phyloP scores from a whole-genome alignment of 2,888 invertebrate species.

The Aelia acuminata region DNA sequence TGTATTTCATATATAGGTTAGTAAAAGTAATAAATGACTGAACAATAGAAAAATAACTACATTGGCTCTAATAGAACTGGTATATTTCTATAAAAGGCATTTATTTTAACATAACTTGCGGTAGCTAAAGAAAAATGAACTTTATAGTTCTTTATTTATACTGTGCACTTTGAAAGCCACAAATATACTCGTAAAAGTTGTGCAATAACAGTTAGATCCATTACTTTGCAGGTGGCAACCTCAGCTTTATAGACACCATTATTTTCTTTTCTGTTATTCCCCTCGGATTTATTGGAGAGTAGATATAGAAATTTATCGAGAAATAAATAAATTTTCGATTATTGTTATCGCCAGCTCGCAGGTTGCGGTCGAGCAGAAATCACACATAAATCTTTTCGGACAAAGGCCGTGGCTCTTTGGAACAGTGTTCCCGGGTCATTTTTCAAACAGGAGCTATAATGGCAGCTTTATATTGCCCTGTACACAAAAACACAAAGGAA shows the following conservation, averaged over 20 bases:
- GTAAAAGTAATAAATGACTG: too few relatives aligned
- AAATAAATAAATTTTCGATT: slow-evolving; percentile 31
- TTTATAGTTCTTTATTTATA: too few relatives aligned
- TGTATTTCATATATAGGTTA: too few relatives aligned
- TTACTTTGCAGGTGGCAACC: too few relatives aligned
- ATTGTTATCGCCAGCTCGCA: neutral
- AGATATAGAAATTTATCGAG: slow-evolving; percentile 20
- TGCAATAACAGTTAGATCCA: too few relatives aligned
- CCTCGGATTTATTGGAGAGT: neutral
- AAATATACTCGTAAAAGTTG: too few relatives aligned
- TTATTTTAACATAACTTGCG: too few relatives aligned
- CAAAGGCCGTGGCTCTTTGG: neutral
- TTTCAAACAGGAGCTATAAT: neutral
- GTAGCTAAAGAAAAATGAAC: too few relatives aligned
- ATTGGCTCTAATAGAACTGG: too few relatives aligned
- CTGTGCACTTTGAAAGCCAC: too few relatives aligned
- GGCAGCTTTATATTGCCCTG: neutral
- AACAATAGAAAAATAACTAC: too few relatives aligned
- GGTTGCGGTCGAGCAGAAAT: neutral
- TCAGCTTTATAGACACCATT: neutral
- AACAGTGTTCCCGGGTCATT: neutral
- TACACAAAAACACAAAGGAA: slow-evolving; percentile 3
- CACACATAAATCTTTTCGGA: neutral
- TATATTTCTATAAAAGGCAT: too few relatives aligned
- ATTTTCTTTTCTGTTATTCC: neutral